A percentile compares a stretch with the other conserved stretches of the same genome.
Conservation (phyloP, 64 coral and sea anemone species). For the Montipora cactus region DNA sequence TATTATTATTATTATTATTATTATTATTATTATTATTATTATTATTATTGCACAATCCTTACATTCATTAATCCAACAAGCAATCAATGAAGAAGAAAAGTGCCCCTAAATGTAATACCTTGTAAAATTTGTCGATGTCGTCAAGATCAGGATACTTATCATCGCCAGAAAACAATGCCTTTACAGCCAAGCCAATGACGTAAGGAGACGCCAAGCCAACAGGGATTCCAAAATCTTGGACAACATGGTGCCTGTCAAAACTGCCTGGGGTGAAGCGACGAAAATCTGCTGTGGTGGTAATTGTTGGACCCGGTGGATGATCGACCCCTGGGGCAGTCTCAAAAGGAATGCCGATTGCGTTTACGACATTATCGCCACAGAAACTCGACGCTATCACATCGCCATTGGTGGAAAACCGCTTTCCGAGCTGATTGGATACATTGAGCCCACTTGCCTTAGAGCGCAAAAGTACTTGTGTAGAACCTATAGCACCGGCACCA, state of each 20-base stretch:
- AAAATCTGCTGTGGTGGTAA: conserved; percentile 27
- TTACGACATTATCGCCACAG: conserved; percentile 19
- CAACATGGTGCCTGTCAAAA: conserved; percentile 29
- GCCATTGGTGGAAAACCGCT: conserved; percentile 54
- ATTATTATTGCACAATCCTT: no score
- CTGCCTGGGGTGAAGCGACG: background rate
- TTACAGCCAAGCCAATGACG: background rate
- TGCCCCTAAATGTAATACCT: conserved; percentile 1
- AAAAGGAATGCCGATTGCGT: conserved; percentile 45
- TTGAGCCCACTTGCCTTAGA: conserved; percentile 51
- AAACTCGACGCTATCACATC: conserved; percentile 50
- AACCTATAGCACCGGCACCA: conserved; percentile 52
- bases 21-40: no score
- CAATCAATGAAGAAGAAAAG: no score
- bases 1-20: no score
- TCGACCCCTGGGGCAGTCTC: background rate
- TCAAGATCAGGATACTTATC: background rate
- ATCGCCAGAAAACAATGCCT: background rate
- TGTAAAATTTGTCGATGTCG: conserved; percentile 14
- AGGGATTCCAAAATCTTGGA: conserved; percentile 48
- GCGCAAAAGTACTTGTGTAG: conserved; percentile 58
- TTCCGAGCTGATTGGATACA: conserved; percentile 16
- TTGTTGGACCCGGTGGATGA: conserved; percentile 35
- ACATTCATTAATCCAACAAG: no score
- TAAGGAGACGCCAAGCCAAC: background rate